Percentiles rank a stretch among this genome's conserved stretches.
Evolutionary conservation across 1,140 invertebrate genomes (phyloP).

Genomic region (Hestina assimilis): DNA sequence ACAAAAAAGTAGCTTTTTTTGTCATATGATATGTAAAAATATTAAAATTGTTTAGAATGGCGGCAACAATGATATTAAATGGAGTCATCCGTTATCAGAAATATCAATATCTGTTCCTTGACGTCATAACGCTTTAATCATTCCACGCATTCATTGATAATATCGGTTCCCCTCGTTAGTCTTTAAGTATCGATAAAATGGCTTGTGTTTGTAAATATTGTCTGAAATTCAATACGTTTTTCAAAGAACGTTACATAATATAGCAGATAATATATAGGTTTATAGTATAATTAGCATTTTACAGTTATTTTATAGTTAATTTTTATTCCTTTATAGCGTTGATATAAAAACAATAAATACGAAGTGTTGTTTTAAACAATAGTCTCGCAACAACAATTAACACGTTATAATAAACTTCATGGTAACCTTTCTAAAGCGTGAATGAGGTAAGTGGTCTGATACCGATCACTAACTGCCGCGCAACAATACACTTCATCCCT

Average conservation of each 20-base stretch:
- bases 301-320: neutral
- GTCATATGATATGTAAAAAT: neutral
- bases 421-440: constrained; percentile 55
- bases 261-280: no score
- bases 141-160: constrained; percentile 12
- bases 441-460: constrained; percentile 65
- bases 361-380: constrained; percentile 30
- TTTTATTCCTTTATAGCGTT: neutral
- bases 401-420: constrained; percentile 54
- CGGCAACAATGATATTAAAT: neutral
- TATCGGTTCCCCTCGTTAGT: constrained; percentile 16
- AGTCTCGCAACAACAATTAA: constrained; percentile 31
- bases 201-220: neutral
- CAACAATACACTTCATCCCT: constrained; percentile 75
- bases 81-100: neutral
- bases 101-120: constrained; percentile 15
- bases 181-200: neutral
- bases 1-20: neutral
- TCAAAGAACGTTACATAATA: no score
- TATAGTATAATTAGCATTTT: no score
- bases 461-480: constrained; percentile 63
- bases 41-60: no score
- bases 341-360: constrained; percentile 21
- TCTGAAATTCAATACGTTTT: neutral
- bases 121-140: constrained; percentile 18